Evolutionary conservation across 2,797 vertebrate species (phyloP).

Genomic region (Poecilia picta): DNA sequence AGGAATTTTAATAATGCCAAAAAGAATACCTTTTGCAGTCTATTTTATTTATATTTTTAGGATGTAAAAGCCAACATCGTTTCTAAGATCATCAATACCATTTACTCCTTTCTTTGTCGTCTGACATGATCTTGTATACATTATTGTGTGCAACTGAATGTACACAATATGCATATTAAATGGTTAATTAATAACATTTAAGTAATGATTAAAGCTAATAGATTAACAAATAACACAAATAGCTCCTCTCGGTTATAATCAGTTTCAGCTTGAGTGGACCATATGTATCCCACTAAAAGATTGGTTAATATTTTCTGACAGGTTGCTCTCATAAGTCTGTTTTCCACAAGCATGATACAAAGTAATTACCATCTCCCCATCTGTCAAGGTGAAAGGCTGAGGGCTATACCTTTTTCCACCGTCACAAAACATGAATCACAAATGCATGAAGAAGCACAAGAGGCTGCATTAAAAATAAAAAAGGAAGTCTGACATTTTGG

Average conservation of each 20-base stretch:
- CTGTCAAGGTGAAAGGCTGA: conserved; percentile 26
- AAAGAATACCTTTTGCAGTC: not conserved
- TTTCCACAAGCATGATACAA: not conserved
- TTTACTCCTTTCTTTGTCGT: not conserved
- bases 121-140: not conserved
- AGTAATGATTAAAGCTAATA: not conserved
- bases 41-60: not conserved
- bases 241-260: not conserved
- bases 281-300: not conserved
- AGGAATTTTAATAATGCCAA: not conserved
- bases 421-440: conserved; percentile 26
- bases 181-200: conserved; percentile 22
- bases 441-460: conserved; percentile 19
- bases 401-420: not conserved
- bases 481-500: conserved; percentile 28
- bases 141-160: conserved; percentile 1
- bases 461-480: conserved; percentile 16
- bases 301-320: conserved; percentile 20
- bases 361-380: conserved; percentile 10
- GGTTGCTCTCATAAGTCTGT: conserved; percentile 2
- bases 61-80: not conserved
- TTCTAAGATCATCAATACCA: not conserved
- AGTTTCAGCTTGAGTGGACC: not conserved
- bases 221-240: conserved; percentile 10
- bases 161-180: conserved; percentile 20